Evolutionary conservation across 2,113 vertebrate species (phyloP), one percentile per base, ranked within the genome.

Genomic region (Drymodes brunneopygia): DNA sequence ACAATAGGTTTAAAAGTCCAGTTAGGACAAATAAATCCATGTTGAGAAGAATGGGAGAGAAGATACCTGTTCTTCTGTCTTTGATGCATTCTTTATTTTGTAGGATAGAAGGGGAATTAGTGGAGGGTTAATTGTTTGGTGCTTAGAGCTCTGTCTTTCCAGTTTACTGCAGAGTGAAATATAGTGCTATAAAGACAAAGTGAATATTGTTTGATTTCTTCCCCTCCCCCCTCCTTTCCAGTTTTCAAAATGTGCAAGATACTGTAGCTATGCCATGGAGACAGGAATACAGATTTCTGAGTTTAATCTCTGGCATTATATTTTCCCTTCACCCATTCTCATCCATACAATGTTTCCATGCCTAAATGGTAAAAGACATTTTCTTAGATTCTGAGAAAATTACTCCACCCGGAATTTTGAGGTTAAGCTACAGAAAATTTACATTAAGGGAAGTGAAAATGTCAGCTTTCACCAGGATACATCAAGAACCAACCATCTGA

Each of bases 1-100:
- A 96, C 97, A 97, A 98, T 97, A 92, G 96, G 95, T 94, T 96
- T 97, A 96, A 95, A 86, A 97, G 96, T 95, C 95, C 82, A 73
- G 91, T 97, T 97, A 96, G 95, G 91, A 95, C 91, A 89, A 88
- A 81, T 74, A 96, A 98, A 96, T 96, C 94, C 95, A 96, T 89
- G 91, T 95, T 95, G 95, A 95, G 91, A 96, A 73, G 83, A 96
- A 81, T 54, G 60, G 81, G 48, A 95, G 79, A 94, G 92, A 93
- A 91, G 96, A 95, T 96, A 98, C 95, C 97, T 97, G 95, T 89
- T 92, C 91, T 81, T 94, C 82, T 40, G 69, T 61, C 94, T 96
- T 93, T 92, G 96, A 92, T 94, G 66, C 93, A 86, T 91, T 95
- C 95, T 95, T 78, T 97, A 96, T 97, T 92, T 97, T 95, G 77